Percentiles rank a stretch among this genome's conserved stretches.
These are phyloP conservation scores for Rhincodon typus DNA, from an alignment of 2,797 vertebrate genomes.

Conservation along the genomic window DNA sequence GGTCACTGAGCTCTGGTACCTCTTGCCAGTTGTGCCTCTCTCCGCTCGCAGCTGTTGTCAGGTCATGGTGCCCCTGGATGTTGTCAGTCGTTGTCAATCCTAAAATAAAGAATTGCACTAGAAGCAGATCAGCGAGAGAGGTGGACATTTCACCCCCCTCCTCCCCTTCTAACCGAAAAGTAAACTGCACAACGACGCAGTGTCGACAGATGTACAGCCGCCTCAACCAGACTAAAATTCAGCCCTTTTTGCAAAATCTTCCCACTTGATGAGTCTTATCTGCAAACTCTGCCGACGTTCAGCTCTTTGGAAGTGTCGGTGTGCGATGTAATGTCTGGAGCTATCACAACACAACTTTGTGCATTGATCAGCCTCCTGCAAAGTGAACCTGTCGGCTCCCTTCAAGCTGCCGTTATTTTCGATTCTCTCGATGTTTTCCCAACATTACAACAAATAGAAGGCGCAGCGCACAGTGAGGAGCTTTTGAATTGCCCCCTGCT, in stretches of 20 bases:
- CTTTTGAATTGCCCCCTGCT: conserved; percentile 10
- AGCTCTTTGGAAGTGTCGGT: not conserved
- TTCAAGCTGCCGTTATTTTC: not conserved
- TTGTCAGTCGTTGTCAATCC: not conserved
- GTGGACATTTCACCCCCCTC: not conserved
- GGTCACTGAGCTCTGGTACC: not conserved
- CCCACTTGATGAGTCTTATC: not conserved
- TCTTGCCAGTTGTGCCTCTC: too few species aligned
- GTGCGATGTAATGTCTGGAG: not conserved
- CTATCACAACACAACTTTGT: not conserved
- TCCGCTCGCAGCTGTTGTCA: not conserved
- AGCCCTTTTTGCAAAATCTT: not conserved
- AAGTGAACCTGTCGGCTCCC: not conserved
- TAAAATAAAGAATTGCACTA: not conserved
- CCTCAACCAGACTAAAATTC: not conserved
- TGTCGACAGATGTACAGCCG: not conserved
- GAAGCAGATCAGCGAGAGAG: not conserved
- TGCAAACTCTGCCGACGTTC: not conserved
- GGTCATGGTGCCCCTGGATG: not conserved
- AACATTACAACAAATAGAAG: not conserved
- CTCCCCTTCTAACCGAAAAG: not conserved
- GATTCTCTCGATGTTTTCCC: not conserved
- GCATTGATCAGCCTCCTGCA: not conserved
- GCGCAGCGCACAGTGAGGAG: not conserved
- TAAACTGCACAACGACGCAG: not conserved